phyloP scores from a whole-genome alignment of 2,113 vertebrate genomes.

The Silurus asotus region DNA sequence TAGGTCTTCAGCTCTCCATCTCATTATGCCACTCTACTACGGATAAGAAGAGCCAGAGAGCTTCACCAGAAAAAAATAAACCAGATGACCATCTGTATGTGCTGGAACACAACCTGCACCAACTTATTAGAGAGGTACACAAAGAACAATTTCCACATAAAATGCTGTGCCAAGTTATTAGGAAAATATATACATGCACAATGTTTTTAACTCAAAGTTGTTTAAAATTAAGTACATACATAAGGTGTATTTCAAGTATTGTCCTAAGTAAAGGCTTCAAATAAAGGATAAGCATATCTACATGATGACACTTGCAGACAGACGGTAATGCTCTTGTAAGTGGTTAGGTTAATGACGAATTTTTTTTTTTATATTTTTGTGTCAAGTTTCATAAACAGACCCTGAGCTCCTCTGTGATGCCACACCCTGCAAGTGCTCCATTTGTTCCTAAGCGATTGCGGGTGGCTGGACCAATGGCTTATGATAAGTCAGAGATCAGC shows the following conservation, averaged over 20 bases:
- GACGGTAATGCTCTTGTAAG: background rate
- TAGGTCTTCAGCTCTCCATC: constrained; percentile 92
- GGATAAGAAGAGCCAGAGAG: constrained; percentile 86
- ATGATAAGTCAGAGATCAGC: constrained; percentile 89
- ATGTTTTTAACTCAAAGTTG: background rate
- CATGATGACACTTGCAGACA: background rate
- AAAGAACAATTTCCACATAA: background rate
- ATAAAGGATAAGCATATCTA: background rate
- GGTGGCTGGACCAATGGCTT: constrained; percentile 89
- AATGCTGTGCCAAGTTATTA: constrained; percentile 52
- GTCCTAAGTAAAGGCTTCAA: background rate
- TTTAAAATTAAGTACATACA: background rate
- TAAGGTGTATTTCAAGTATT: background rate
- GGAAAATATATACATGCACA: background rate
- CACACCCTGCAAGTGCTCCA: constrained; percentile 90
- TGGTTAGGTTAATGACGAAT: background rate
- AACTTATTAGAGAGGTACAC: constrained; percentile 93
- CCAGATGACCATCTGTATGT: constrained; percentile 94
- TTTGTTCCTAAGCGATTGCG: constrained; percentile 93
- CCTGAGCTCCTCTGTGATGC: constrained; percentile 89
- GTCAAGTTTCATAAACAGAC: constrained; percentile 96
- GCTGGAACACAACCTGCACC: constrained; percentile 93
- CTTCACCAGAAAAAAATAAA: constrained; percentile 82
- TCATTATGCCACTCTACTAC: constrained; percentile 92
- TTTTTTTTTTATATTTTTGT: constrained; percentile 38